Conservation (phyloP, 2,113 vertebrate species). For the Lepisosteus osseus region DNA sequence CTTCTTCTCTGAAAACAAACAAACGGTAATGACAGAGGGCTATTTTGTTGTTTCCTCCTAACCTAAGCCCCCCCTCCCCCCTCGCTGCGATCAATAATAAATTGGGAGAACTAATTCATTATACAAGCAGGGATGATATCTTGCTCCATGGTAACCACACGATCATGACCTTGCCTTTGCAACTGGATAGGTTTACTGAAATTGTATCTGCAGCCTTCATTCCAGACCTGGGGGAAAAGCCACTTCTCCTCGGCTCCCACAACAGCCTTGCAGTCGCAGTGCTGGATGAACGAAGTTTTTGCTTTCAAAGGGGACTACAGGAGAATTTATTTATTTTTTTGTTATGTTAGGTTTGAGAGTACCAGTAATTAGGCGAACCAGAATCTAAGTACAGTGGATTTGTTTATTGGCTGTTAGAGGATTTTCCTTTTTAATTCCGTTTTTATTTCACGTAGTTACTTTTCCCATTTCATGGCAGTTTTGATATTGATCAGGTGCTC, state of each 20-base stretch:
- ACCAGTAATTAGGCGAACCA: no score
- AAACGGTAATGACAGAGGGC: neutral
- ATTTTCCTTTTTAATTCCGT: neutral
- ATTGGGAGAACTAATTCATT: constrained; percentile 4
- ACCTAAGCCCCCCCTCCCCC: neutral
- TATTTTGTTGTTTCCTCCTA: neutral
- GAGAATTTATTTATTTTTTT: no score
- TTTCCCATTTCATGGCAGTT: neutral
- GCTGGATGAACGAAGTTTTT: neutral
- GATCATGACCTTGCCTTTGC: constrained; percentile 2
- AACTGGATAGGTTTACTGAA: neutral
- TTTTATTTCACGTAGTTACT: neutral
- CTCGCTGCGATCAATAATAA: constrained; percentile 1
- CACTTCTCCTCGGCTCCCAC: neutral
- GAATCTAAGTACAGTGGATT: no score
- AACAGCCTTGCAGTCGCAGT: neutral
- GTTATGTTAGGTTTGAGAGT: no score
- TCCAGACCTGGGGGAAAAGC: neutral
- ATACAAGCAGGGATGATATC: neutral
- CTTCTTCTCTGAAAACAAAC: neutral
- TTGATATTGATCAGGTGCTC: neutral
- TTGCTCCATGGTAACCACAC: constrained; percentile 4
- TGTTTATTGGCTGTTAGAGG: no score
- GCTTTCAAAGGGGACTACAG: neutral
- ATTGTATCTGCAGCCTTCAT: constrained; percentile 17